These are phyloP conservation scores for Theodoxus fluviatilis DNA, from an alignment of 2,888 invertebrate species.

Conservation along the genomic window DNA sequence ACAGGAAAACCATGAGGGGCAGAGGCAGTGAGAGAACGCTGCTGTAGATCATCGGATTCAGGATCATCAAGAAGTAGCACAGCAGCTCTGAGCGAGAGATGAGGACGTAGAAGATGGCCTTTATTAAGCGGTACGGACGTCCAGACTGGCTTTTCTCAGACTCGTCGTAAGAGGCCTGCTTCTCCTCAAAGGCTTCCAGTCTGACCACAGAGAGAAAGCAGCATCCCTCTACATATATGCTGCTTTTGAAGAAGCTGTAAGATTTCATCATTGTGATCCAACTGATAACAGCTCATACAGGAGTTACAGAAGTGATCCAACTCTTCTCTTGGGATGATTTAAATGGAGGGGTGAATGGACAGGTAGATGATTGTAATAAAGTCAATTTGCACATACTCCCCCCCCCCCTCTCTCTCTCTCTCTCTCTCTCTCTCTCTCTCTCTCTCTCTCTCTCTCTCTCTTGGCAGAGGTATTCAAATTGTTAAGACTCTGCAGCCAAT, in stretches of 20 bases:
- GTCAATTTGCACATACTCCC: too few species aligned
- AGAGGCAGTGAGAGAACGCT: constrained; percentile 91
- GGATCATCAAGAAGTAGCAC: constrained; percentile 93
- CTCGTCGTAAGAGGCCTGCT: constrained; percentile 37
- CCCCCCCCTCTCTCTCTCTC: too few species aligned
- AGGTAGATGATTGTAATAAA: too few species aligned
- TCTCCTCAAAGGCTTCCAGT: constrained; percentile 32
- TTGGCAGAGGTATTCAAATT: too few species aligned
- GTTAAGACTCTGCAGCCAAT: too few species aligned
- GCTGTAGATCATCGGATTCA: constrained; percentile 92
- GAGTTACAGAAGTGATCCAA: too few species aligned
- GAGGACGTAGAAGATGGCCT: constrained; percentile 80
- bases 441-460: too few species aligned
- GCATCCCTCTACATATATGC: not conserved
- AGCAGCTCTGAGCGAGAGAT: constrained; percentile 90
- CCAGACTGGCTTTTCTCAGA: constrained; percentile 56
- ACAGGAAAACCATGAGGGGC: constrained; percentile 83
- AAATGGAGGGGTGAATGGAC: too few species aligned
- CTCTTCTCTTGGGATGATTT: too few species aligned
- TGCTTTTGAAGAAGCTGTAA: not conserved
- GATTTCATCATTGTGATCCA: too few species aligned
- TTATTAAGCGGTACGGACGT: constrained; percentile 54
- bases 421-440: too few species aligned
- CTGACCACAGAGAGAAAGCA: constrained; percentile 27
- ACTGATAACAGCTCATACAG: too few species aligned